These are phyloP conservation scores for Drosophila bipectinata DNA, from an alignment of 1,140 invertebrate species.

Conservation along the genomic window DNA sequence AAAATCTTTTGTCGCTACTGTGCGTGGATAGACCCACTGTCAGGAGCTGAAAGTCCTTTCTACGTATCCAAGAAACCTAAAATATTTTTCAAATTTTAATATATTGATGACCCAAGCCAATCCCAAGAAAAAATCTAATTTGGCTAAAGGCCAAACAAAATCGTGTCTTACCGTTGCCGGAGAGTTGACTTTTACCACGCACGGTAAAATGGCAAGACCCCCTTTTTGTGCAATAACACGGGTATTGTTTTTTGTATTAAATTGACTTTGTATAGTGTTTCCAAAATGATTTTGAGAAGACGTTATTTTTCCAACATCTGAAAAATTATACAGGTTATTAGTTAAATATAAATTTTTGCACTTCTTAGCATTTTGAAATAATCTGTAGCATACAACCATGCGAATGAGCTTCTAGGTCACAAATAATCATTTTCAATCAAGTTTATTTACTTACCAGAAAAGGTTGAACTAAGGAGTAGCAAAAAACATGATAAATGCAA, in stretches of 20 bases:
- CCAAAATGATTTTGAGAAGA: constrained; percentile 80
- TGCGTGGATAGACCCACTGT: constrained; percentile 90
- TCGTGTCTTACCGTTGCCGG: constrained; percentile 88
- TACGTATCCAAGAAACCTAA: constrained; percentile 89
- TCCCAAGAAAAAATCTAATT: neutral
- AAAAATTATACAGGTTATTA: neutral
- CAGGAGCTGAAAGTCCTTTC: constrained; percentile 89
- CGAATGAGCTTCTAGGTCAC: constrained; percentile 10
- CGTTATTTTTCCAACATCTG: constrained; percentile 78
- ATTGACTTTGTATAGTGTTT: constrained; percentile 71
- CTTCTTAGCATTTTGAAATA: neutral
- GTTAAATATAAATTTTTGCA: neutral
- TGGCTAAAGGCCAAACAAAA: neutral
- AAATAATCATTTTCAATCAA: neutral
- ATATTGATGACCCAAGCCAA: neutral
- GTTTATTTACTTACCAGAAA: constrained; percentile 55
- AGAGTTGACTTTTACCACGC: constrained; percentile 88
- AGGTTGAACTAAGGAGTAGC: constrained; percentile 61
- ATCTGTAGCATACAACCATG: constrained; percentile 27
- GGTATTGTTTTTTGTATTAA: constrained; percentile 86
- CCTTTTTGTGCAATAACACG: constrained; percentile 89
- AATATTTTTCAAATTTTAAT: constrained; percentile 3
- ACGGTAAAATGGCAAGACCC: constrained; percentile 89
- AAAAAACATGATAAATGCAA: constrained; percentile 70
- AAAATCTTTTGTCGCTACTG: constrained; percentile 89